Conservation (phyloP, 2,888 invertebrate species). For the Apodemia mormo region DNA sequence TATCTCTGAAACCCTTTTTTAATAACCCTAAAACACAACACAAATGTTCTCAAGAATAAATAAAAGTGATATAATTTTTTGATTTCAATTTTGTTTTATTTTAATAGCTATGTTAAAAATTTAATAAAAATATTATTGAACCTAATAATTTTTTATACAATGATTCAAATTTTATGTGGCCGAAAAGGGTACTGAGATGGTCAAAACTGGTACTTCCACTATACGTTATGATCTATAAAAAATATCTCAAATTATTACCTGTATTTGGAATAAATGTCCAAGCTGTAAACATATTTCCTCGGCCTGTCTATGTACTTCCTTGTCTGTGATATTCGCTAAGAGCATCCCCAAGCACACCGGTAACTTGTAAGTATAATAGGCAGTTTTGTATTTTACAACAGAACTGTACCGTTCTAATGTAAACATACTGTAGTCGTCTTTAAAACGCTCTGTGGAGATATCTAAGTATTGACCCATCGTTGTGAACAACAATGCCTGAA, state of each 20-base stretch:
- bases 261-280: constrained; percentile 95
- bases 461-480: constrained; percentile 91
- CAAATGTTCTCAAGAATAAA: too few species aligned
- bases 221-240: too few species aligned
- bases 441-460: constrained; percentile 79
- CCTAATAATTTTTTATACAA: too few species aligned
- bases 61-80: too few species aligned
- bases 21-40: too few species aligned
- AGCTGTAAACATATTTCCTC: constrained; percentile 91
- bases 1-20: too few species aligned
- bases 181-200: too few species aligned
- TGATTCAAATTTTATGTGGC: too few species aligned
- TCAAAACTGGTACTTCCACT: too few species aligned
- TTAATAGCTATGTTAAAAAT: too few species aligned
- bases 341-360: constrained; percentile 93
- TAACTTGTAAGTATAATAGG: constrained; percentile 93
- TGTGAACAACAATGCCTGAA: constrained; percentile 82
- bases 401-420: constrained; percentile 91
- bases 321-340: constrained; percentile 86
- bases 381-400: constrained; percentile 94
- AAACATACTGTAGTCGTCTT: constrained; percentile 74
- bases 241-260: constrained; percentile 72
- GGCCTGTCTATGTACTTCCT: constrained; percentile 86
- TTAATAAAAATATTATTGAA: too few species aligned
- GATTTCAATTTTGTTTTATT: too few species aligned